phyloP scores from a whole-genome alignment of 1,140 invertebrate genomes.

The Leguminivora glycinivorella region DNA sequence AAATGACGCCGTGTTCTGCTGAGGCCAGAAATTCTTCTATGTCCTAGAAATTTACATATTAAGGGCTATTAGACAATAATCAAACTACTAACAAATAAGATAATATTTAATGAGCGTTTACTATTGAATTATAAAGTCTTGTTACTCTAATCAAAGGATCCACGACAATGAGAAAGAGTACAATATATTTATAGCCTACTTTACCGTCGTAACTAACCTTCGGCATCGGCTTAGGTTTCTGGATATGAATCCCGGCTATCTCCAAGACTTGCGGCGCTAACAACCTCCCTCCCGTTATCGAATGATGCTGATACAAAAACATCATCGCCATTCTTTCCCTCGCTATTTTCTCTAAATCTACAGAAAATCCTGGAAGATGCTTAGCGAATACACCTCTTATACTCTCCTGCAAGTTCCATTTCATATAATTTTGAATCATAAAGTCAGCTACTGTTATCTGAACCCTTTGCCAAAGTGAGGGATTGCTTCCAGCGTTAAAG shows the following conservation, averaged over 20 bases:
- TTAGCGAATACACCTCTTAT: conserved; percentile 65
- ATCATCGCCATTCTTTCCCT: conserved; percentile 80
- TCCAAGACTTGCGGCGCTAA: conserved; percentile 81
- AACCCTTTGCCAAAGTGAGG: conserved; percentile 70
- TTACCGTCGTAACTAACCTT: conserved; percentile 47
- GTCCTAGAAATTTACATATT: conserved; percentile 78
- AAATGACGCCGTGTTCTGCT: conserved; percentile 80
- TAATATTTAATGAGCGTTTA: no score
- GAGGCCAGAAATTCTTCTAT: conserved; percentile 80
- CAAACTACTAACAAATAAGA: no score
- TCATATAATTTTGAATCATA: conserved; percentile 39
- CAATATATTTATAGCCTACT: conserved; percentile 31
- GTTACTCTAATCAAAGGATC: no score
- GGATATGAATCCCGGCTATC: conserved; percentile 83
- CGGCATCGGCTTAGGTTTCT: conserved; percentile 48
- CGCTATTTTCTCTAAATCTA: conserved; percentile 79
- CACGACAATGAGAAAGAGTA: background rate
- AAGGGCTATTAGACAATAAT: conserved; percentile 30
- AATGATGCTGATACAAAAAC: conserved; percentile 83
- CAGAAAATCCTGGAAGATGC: conserved; percentile 73
- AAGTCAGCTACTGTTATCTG: conserved; percentile 47
- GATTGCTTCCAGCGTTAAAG: conserved; percentile 72
- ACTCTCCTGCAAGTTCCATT: conserved; percentile 47
- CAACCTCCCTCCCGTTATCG: conserved; percentile 79
- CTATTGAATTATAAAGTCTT: no score